A percentile compares a stretch with the other conserved stretches of the same genome.
Conservation (phyloP, 2,888 invertebrate genomes). For the Drosophila pseudotalamancana region DNA sequence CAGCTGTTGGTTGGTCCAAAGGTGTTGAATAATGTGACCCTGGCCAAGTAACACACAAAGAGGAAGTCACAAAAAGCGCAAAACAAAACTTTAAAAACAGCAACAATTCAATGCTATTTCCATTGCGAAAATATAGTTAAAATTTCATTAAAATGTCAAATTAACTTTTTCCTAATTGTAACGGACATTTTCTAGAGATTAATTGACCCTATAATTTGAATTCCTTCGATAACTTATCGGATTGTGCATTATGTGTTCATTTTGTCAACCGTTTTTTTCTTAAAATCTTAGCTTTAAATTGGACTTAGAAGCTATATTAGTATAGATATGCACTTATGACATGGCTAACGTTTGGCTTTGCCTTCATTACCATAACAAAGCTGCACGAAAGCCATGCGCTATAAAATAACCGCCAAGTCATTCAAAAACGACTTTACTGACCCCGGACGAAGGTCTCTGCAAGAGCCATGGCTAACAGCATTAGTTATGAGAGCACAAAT, state of each 20-base stretch:
- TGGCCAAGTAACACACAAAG: conserved; percentile 71
- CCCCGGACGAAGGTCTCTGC: conserved; percentile 62
- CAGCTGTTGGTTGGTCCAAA: conserved; percentile 25
- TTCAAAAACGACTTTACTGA: conserved; percentile 52
- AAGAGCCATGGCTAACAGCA: conserved; percentile 47
- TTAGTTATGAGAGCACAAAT: conserved; percentile 27
- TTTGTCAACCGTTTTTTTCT: not conserved
- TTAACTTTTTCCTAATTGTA: not conserved
- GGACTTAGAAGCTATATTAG: too few relatives aligned
- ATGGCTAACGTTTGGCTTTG: not conserved
- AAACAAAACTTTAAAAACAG: conserved; percentile 6
- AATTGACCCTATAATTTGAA: too few relatives aligned
- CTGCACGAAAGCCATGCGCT: conserved; percentile 53
- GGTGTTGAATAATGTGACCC: conserved; percentile 56
- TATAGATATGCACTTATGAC: not conserved
- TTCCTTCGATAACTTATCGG: not conserved
- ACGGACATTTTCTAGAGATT: not conserved
- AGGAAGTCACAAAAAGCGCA: conserved; percentile 13
- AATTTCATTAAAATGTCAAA: conserved; percentile 2
- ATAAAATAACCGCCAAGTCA: conserved; percentile 58
- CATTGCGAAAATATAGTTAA: conserved; percentile 14
- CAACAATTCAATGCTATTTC: conserved; percentile 9
- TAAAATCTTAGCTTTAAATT: not conserved
- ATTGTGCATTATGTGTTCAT: not conserved
- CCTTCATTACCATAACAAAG: conserved; percentile 46